Percentiles rank a stretch among this genome's conserved stretches.
Evolutionary conservation across 2,888 invertebrate species (phyloP).

Genomic region (Metacarcinus magister): DNA sequence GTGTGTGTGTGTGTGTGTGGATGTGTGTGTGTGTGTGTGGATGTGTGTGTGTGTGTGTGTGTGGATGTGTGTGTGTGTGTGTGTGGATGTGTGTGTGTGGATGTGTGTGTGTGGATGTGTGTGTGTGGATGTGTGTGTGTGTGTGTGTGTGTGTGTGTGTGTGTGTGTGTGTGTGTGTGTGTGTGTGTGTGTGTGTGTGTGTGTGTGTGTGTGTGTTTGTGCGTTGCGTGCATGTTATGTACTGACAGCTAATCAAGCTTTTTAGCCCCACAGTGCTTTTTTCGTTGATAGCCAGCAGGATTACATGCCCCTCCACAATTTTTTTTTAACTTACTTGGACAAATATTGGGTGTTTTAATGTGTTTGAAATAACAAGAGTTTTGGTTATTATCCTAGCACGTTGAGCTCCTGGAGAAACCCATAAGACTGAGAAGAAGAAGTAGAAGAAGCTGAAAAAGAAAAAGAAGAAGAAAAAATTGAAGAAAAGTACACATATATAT

Average conservation of each 20-base stretch:
- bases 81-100: too few species aligned
- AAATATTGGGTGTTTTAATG: background rate
- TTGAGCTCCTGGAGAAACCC: background rate
- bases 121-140: background rate
- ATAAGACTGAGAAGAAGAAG: too few species aligned
- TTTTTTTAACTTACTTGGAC: background rate
- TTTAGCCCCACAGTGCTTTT: background rate
- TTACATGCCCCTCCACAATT: background rate
- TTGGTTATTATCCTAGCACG: background rate
- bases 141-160: background rate
- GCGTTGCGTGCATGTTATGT: too few species aligned
- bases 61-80: too few species aligned
- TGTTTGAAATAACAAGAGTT: background rate
- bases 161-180: constrained; percentile 26
- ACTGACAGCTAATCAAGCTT: background rate
- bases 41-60: too few species aligned
- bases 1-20: too few species aligned
- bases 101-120: background rate
- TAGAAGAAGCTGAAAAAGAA: background rate
- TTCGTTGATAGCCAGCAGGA: background rate
- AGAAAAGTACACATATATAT: too few species aligned
- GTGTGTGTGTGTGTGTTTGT: constrained; percentile 26
- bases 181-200: constrained; percentile 14
- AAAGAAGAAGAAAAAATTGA: background rate
- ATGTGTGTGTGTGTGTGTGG: too few species aligned